Evolutionary conservation across 2,797 vertebrate species (phyloP).

Genomic region (Enteromius anoplus): DNA sequence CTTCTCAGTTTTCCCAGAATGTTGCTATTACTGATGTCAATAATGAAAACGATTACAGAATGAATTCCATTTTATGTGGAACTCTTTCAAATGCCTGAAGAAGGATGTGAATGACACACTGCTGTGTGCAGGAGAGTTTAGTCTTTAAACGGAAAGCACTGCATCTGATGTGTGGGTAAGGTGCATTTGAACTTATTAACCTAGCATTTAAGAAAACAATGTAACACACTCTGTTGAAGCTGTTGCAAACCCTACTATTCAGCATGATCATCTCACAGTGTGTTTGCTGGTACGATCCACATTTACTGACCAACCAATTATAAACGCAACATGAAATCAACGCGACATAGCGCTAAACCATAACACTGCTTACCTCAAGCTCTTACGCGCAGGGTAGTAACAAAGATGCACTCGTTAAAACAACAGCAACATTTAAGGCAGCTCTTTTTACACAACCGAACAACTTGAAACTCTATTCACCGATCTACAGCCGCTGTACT

Average conservation of each 20-base stretch:
- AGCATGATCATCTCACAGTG: no score
- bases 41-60: not conserved
- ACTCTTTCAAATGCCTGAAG: not conserved
- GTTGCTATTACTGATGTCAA: conserved; percentile 20
- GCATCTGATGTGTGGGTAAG: not conserved
- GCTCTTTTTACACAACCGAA: not conserved
- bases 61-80: not conserved
- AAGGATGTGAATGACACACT: not conserved
- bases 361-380: no score
- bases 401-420: not conserved
- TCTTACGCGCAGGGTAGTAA: no score
- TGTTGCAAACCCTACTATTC: no score
- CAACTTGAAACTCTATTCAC: not conserved
- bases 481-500: not conserved
- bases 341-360: no score
- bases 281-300: no score
- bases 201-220: not conserved
- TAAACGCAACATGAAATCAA: no score
- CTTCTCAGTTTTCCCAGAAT: not conserved
- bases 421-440: not conserved
- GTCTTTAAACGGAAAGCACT: not conserved
- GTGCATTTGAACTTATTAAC: not conserved
- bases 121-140: not conserved
- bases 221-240: no score
- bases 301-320: no score